Conservation (phyloP, 2,888 invertebrate genomes). For the Melanophora roralis region DNA sequence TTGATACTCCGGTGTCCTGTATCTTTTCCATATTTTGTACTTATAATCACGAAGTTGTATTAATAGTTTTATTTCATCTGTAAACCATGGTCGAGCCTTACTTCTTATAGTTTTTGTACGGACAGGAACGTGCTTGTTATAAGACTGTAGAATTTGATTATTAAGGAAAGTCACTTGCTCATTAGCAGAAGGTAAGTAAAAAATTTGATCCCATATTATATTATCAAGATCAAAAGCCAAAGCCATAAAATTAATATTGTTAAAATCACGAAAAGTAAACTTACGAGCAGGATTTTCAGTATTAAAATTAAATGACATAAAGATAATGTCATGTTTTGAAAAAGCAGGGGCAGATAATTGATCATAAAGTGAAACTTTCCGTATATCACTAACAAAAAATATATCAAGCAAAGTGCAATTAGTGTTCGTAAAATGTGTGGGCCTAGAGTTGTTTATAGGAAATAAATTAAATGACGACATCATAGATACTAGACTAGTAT, state of each 20-base stretch:
- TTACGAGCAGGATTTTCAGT: neutral
- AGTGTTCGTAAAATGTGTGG: neutral
- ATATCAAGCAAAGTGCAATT: neutral
- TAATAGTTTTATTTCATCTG: neutral
- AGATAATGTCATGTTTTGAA: too few species aligned
- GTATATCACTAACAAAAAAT: neutral
- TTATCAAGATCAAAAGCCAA: neutral
- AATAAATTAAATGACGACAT: neutral
- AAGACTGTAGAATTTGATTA: neutral
- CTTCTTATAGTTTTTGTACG: neutral
- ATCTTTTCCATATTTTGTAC: neutral
- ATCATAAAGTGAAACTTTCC: neutral
- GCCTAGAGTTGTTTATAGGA: neutral
- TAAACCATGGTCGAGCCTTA: too few species aligned
- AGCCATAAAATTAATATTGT: neutral
- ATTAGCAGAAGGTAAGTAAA: neutral
- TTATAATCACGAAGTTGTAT: neutral
- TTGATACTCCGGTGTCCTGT: neutral
- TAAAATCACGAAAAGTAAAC: slow-evolving; percentile 2
- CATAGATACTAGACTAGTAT: neutral
- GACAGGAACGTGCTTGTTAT: neutral
- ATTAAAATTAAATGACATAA: neutral
- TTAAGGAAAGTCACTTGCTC: neutral
- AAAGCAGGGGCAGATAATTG: too few species aligned
- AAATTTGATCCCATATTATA: neutral